Evolutionary conservation across 2,113 vertebrate genomes (phyloP), one percentile per base, ranked within the genome.

Genomic region (Tichodroma muraria): DNA sequence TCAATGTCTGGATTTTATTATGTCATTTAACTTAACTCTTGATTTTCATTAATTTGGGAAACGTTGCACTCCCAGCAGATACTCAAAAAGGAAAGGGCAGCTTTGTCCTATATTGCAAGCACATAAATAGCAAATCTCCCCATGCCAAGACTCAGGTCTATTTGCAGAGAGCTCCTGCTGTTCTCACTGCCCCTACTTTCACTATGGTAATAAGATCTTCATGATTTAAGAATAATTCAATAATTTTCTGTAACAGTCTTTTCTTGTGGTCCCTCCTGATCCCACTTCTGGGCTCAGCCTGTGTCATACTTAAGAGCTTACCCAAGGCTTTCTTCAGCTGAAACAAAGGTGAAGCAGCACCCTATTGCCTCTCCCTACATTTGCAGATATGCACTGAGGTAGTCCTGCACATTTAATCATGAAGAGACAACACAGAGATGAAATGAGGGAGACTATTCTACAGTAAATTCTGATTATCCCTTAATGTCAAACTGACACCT

Each of bases 1-100:
- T 70, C 59, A 92, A 25, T 80, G 76, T 75, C 85, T 92, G 90
- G 83, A 90, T 93, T 92, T 96, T 92, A 94, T 92, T 50, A 80
- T 75, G 56, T 80, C 85, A 50, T 93, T 93, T 93, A 72, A 69
- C 16, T 88, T 88, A 93, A 88, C 44, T 71, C 57, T 77, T 83
- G 52, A 60, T 92, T 94, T 92, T 78, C 77, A 80, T 88, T 88
- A 75, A 75, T 88, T 88, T 40, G 35, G 30, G 64, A 94, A 93
- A 47, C 1, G 1, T 64, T 86, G 27, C 56, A 63, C 49, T 86
- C 52, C 33, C 37, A 56, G 52, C 9, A 38, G 50, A 52, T 77
- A 66, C 27, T 83, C n/a, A 30, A 21, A 84, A 90, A 63, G 11
- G 50, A 83, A 82, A 93, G 93, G 50, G 19, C 30, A 96, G n/a